Evolutionary conservation across 2,888 invertebrate genomes (phyloP).

Genomic region (Harmothoe impar): DNA sequence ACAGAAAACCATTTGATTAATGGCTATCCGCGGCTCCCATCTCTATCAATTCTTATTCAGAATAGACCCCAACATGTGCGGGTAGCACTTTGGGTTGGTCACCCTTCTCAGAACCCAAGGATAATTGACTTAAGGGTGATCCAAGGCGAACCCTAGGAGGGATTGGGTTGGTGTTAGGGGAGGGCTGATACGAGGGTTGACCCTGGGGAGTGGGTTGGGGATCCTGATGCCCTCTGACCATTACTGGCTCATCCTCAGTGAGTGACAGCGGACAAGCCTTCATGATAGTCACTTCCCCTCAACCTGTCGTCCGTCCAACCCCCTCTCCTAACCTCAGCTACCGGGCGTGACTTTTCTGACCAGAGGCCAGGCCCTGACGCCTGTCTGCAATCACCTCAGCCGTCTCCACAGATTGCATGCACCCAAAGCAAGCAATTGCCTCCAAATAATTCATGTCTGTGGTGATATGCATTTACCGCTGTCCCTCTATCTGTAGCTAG

Average conservation of each 20-base stretch:
- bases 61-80: too few species aligned
- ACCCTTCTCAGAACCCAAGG: too few species aligned
- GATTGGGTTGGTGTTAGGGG: not conserved
- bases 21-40: not conserved
- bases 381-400: not conserved
- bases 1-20: too few species aligned
- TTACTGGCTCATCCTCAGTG: not conserved
- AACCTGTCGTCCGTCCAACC: not conserved
- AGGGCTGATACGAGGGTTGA: not conserved
- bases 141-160: not conserved
- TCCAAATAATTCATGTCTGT: not conserved
- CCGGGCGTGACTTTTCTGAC: slow-evolving; percentile 1
- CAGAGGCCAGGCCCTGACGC: not conserved
- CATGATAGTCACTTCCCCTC: slow-evolving; percentile 34
- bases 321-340: not conserved
- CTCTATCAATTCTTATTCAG: not conserved
- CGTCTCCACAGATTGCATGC: not conserved
- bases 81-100: too few species aligned
- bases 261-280: slow-evolving; percentile 46
- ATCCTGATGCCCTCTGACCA: not conserved
- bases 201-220: not conserved
- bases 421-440: not conserved
- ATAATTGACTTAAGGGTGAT: slow-evolving; percentile 29
- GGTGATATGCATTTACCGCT: too few species aligned
- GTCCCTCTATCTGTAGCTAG: too few species aligned